Percentiles rank a stretch among this genome's conserved stretches.
Evolutionary conservation across 2,113 vertebrate genomes (phyloP).

Genomic region (cattle (Bos taurus)): DNA sequence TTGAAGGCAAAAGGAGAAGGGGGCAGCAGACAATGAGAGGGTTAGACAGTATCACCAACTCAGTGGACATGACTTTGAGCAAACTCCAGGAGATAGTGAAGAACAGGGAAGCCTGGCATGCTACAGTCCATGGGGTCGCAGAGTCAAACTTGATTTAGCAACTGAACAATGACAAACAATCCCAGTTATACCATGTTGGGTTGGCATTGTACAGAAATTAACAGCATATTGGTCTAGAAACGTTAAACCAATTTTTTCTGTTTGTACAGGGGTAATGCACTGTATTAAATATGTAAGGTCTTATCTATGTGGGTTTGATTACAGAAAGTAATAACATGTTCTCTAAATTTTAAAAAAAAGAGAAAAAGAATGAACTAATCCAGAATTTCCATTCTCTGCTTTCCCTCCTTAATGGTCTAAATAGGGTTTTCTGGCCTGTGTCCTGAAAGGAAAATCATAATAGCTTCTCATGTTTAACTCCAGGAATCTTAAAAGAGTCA

Average conservation of each 20-base stretch:
- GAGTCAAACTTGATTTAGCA: background rate
- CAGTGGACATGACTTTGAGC: background rate
- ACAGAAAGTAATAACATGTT: constrained; percentile 99
- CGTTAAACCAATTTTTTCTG: constrained; percentile 88
- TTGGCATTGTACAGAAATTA: constrained; percentile 90
- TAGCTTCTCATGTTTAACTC: background rate
- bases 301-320: constrained; percentile 99
- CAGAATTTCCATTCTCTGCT: background rate
- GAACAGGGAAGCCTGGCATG: background rate
- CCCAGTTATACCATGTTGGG: constrained; percentile 83
- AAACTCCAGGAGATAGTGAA: background rate
- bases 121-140: background rate
- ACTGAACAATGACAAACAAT: constrained; percentile 25
- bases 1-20: background rate
- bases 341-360: constrained; percentile 79
- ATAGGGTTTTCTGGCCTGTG: background rate
- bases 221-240: constrained; percentile 89
- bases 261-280: constrained; percentile 98
- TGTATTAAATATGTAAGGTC: constrained; percentile 99
- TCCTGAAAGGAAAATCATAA: background rate
- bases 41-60: background rate
- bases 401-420: background rate
- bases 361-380: background rate
- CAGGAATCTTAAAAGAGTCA: background rate
- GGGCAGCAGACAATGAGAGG: background rate